phyloP scores from a whole-genome alignment of 2,113 vertebrate genomes.

The Toxotes jaculatrix region DNA sequence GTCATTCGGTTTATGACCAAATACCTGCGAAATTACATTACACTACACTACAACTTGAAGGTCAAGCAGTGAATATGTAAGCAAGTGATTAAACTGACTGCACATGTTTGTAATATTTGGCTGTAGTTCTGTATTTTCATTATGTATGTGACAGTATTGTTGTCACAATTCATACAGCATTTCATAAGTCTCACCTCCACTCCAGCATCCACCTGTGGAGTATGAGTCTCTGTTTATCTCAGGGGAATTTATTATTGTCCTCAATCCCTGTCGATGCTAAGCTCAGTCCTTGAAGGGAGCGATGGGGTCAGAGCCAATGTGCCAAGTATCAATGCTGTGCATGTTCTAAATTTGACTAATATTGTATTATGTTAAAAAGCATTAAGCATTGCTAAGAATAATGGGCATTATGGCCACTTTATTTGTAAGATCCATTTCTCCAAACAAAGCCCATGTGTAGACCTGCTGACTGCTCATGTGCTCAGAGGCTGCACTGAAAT shows the following conservation, averaged over 20 bases:
- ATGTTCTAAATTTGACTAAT: neutral
- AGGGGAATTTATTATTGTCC: neutral
- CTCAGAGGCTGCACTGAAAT: slow-evolving; percentile 16
- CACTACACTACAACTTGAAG: neutral
- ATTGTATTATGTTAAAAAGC: neutral
- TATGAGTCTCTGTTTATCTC: neutral
- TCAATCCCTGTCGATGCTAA: neutral
- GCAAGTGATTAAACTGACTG: no score
- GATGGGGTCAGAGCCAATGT: neutral
- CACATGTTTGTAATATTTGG: neutral
- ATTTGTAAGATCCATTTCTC: neutral
- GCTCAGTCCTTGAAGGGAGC: neutral
- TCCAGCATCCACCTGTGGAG: neutral
- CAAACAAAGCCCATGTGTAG: neutral
- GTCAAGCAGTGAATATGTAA: neutral
- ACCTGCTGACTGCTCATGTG: neutral
- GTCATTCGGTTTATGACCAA: no score
- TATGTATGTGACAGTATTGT: neutral
- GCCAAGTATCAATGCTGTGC: neutral
- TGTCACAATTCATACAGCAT: no score
- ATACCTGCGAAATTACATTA: no score
- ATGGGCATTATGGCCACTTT: neutral
- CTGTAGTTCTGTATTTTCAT: neutral
- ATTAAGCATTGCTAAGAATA: neutral
- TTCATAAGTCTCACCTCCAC: no score